A percentile compares a stretch with the other conserved stretches of the same genome.
Evolutionary conservation across 1,140 invertebrate genomes (phyloP).

Genomic region (Bombus waltoni): DNA sequence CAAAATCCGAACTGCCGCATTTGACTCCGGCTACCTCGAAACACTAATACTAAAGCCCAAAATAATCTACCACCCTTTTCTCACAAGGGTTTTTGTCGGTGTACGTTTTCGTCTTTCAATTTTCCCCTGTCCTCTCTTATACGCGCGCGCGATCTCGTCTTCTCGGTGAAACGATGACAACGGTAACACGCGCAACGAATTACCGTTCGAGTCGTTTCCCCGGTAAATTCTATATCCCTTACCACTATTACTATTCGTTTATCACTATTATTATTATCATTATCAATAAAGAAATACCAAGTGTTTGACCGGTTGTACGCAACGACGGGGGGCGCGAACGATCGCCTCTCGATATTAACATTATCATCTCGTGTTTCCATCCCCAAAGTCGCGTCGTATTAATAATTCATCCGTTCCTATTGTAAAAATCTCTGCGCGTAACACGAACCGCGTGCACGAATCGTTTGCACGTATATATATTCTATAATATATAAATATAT

Average conservation of each 20-base stretch:
- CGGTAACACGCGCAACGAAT: constrained; percentile 17
- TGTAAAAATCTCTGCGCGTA: constrained; percentile 20
- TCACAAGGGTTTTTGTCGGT: constrained; percentile 19
- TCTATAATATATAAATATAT: constrained; percentile 20
- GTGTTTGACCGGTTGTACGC: constrained; percentile 49
- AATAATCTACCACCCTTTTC: constrained; percentile 67
- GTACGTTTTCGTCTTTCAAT: background rate
- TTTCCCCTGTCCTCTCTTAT: background rate
- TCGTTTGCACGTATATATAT: background rate
- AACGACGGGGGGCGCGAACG: constrained; percentile 18
- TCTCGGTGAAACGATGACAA: constrained; percentile 1
- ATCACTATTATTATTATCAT: constrained; percentile 42
- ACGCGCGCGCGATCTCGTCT: constrained; percentile 43
- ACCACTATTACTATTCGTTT: constrained; percentile 62
- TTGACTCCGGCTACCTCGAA: constrained; percentile 51
- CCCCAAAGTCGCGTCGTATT: background rate
- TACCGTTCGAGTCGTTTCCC: constrained; percentile 16
- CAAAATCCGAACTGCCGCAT: constrained; percentile 29
- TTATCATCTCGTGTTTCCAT: background rate
- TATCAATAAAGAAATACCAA: constrained; percentile 53
- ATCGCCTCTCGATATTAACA: constrained; percentile 6
- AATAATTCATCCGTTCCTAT: constrained; percentile 23
- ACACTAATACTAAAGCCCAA: constrained; percentile 82
- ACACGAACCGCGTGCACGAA: background rate
- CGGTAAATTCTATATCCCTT: constrained; percentile 45